A percentile compares a stretch with the other conserved stretches of the same genome.
Evolutionary conservation across 2,888 invertebrate species (phyloP).

Genomic region (Eumacrocentrus americanus): DNA sequence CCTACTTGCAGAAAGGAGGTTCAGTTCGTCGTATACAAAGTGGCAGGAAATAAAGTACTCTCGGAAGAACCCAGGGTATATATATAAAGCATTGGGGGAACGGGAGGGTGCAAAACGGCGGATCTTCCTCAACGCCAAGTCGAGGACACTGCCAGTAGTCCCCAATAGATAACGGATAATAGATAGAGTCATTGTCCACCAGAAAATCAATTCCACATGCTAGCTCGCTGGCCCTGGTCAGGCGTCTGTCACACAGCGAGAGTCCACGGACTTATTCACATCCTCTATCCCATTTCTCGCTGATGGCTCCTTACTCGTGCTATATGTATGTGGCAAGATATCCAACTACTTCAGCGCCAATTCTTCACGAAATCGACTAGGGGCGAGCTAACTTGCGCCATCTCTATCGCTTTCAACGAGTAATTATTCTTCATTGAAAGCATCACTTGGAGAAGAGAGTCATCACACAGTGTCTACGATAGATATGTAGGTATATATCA

Average conservation of each 20-base stretch:
- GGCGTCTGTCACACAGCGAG: slow-evolving; percentile 19
- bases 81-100: background rate
- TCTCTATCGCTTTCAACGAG: slow-evolving; percentile 18
- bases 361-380: slow-evolving; percentile 29
- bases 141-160: slow-evolving; percentile 31
- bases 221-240: slow-evolving; percentile 26
- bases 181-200: slow-evolving; percentile 40
- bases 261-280: slow-evolving; percentile 19
- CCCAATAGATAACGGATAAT: slow-evolving; percentile 39
- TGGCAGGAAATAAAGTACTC: background rate
- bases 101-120: slow-evolving; percentile 14
- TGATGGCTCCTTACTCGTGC: slow-evolving; percentile 26
- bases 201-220: slow-evolving; percentile 37
- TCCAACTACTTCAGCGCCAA: slow-evolving; percentile 33
- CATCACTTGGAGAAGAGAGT: background rate
- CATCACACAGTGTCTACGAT: no score
- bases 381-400: slow-evolving; percentile 13
- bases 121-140: slow-evolving; percentile 16
- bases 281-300: slow-evolving; percentile 20
- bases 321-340: no score
- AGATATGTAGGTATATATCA: no score
- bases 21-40: background rate
- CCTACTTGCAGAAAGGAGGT: background rate
- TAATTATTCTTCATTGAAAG: slow-evolving; percentile 15
- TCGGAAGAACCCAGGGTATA: background rate